Evolutionary conservation across 2,797 vertebrate species (phyloP).

Genomic region (Serranus cabrilla): DNA sequence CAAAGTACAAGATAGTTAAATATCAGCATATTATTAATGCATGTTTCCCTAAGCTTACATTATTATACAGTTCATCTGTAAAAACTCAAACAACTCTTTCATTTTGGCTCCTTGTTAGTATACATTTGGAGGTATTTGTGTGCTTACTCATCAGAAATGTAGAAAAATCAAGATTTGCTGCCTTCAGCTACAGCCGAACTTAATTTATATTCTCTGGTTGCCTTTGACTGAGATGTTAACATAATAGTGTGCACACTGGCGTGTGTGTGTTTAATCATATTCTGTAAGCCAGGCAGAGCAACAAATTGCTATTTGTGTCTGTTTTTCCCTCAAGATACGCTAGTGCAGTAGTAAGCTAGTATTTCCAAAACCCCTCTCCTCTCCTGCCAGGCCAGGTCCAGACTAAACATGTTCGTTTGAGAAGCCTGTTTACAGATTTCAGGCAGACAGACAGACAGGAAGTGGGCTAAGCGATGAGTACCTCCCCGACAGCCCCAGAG

Average conservation of each 20-base stretch:
- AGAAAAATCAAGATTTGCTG: constrained; percentile 9
- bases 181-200: constrained; percentile 45
- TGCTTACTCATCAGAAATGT: constrained; percentile 34
- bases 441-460: constrained; percentile 66
- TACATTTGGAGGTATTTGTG: constrained; percentile 31
- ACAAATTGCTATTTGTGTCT: constrained; percentile 41
- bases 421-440: constrained; percentile 68
- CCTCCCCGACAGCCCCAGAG: constrained; percentile 68
- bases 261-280: constrained; percentile 17
- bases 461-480: constrained; percentile 70
- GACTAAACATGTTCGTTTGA: constrained; percentile 72
- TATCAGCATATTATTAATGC: constrained; percentile 36
- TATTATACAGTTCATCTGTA: constrained; percentile 10
- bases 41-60: constrained; percentile 17
- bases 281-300: constrained; percentile 26
- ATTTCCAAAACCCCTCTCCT: constrained; percentile 38
- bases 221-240: constrained; percentile 50
- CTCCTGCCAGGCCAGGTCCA: constrained; percentile 46
- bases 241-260: constrained; percentile 20
- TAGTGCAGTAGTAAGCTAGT: constrained; percentile 19
- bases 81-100: constrained; percentile 17
- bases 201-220: constrained; percentile 29
- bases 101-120: constrained; percentile 34
- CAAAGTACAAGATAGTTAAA: constrained; percentile 21
- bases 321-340: constrained; percentile 36